Percentiles rank a stretch among this genome's conserved stretches.
phyloP scores from a whole-genome alignment of 2,888 invertebrate genomes.

The Calameuta filiformis region DNA sequence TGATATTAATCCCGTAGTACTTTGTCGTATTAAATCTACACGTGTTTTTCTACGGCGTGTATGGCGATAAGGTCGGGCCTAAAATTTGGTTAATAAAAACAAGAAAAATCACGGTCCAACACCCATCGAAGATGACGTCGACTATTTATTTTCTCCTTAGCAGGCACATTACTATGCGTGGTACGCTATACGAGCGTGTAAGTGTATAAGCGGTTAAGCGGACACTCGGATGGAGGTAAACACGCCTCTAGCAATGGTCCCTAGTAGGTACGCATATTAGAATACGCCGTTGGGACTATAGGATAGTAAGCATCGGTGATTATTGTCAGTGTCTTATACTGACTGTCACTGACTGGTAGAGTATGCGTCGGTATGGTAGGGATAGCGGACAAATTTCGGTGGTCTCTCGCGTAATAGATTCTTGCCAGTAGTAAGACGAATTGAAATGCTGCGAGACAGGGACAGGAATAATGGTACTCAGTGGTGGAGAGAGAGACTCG shows the following conservation, averaged over 20 bases:
- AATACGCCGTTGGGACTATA: neutral
- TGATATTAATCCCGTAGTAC: neutral
- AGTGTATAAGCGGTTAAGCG: neutral
- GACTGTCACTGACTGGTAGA: neutral
- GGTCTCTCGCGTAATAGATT: neutral
- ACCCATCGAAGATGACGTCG: neutral
- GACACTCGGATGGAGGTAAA: neutral
- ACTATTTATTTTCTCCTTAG: neutral
- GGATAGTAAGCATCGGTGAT: neutral
- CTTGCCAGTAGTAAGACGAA: neutral
- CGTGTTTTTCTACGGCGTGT: neutral
- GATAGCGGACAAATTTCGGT: neutral
- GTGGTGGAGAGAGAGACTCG: neutral
- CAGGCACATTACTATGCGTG: neutral
- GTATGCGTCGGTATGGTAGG: neutral
- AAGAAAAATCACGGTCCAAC: neutral
- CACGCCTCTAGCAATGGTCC: neutral
- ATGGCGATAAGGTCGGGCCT: neutral
- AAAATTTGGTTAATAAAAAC: neutral
- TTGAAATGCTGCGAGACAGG: neutral
- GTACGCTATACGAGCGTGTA: neutral
- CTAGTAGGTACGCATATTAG: neutral
- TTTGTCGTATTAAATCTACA: neutral
- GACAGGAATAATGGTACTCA: neutral
- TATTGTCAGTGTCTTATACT: neutral